Evolutionary conservation across 2,888 invertebrate species (phyloP).

Genomic region (Macrophya alboannulata): DNA sequence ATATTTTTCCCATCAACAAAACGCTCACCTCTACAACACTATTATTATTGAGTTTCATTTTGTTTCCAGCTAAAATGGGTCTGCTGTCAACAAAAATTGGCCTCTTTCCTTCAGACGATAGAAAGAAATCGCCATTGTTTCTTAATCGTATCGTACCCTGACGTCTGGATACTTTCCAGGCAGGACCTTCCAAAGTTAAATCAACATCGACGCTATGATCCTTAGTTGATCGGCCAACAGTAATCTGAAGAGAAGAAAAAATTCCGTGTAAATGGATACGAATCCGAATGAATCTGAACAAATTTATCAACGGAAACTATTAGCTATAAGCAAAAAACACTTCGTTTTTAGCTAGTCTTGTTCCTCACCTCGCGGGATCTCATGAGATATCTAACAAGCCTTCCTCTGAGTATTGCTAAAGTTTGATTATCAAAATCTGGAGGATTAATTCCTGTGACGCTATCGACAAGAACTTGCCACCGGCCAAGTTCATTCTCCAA

Average conservation of each 20-base stretch:
- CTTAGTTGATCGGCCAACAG: conserved; percentile 94
- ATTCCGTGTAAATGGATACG: conserved; percentile 13
- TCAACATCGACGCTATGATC: conserved; percentile 97
- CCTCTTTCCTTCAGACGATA: conserved; percentile 97
- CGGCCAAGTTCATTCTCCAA: conserved; percentile 94
- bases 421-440: conserved; percentile 97
- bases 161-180: conserved; percentile 95
- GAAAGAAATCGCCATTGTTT: conserved; percentile 96
- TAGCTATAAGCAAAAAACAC: conserved; percentile 49
- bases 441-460: conserved; percentile 91
- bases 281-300: background rate
- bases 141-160: conserved; percentile 95
- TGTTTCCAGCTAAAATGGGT: conserved; percentile 93
- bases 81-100: conserved; percentile 97
- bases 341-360: background rate
- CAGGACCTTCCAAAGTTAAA: conserved; percentile 95
- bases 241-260: conserved; percentile 84
- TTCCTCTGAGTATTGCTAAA: conserved; percentile 94
- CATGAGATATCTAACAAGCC: conserved; percentile 97
- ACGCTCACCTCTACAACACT: conserved; percentile 93
- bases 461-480: conserved; percentile 97
- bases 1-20: background rate
- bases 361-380: conserved; percentile 89
- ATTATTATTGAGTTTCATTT: conserved; percentile 95
- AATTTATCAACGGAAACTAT: conserved; percentile 21